Evolutionary conservation across 2,888 invertebrate genomes (phyloP), one percentile per base, ranked within the genome.

Genomic region (Drosophila anomelani): DNA sequence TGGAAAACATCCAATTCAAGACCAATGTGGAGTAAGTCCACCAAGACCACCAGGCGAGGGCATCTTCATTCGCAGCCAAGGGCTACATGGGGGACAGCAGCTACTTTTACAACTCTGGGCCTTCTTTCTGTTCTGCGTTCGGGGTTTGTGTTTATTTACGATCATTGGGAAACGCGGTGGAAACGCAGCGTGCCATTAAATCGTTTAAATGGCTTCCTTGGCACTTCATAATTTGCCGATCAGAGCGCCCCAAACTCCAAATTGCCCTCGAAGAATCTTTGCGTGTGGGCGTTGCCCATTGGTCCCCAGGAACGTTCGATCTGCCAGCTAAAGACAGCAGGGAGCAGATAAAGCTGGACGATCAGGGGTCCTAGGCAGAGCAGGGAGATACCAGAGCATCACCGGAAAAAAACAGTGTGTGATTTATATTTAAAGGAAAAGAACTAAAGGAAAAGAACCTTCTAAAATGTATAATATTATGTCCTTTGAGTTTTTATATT

Each of bases 201-300:
- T 83, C 86, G 88, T 85, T 82, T 79, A 88, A 88, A 88, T 84
- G 88, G 85, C 76, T 88, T 89, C 78, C 73, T 82, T 89, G 85
- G 88, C 87, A 88, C 87, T 88, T 88, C 85, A 89, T 88, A 89
- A 88, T 88, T 89, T 85, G 78, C 84, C 79, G 84, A 85, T 87
- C 89, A 89, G 78, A 86, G 76, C 78, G 85, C 80, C 82, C 80
- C 76, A 85, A 82, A 79, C 76, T 73, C 77, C 76, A 84, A 84
- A 78, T 81, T 87, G 74, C 81, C 77, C 34, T 59, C 51, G 20
- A 58, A 69, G 69, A 69, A 44, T 59, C 63, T 60, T 76, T 78
- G 78, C 87, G 84, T 84, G 84, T 87, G 85, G 87, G 88, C 84
- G 88, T 87, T 82, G 75, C 84, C 88, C 78, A 87, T 66, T 69